phyloP scores from a whole-genome alignment of 2,797 vertebrate species.

The Telmatherina bonti region DNA sequence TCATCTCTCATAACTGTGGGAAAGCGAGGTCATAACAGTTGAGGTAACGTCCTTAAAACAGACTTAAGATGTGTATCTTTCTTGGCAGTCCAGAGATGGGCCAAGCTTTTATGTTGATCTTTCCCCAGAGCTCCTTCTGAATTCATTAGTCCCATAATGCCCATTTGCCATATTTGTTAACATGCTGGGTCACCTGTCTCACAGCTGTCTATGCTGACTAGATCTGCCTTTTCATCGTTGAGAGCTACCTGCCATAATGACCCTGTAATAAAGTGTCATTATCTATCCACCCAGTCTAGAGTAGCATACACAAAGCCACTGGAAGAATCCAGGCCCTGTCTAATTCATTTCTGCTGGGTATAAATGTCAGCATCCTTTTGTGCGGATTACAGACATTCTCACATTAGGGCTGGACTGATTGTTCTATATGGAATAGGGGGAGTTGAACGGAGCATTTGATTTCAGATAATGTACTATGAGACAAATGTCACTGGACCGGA shows the following conservation, averaged over 20 bases:
- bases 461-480: conserved; percentile 85
- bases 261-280: conserved; percentile 84
- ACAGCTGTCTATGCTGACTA: conserved; percentile 78
- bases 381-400: conserved; percentile 83
- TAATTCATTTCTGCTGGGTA: conserved; percentile 81
- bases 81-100: conserved; percentile 62
- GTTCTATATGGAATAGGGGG: conserved; percentile 80
- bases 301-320: conserved; percentile 77
- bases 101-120: conserved; percentile 68
- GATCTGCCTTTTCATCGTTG: conserved; percentile 79
- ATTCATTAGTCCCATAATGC: conserved; percentile 79
- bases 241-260: conserved; percentile 81
- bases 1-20: conserved; percentile 64
- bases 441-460: conserved; percentile 86
- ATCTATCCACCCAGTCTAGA: conserved; percentile 80
- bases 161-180: conserved; percentile 81
- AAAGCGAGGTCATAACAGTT: conserved; percentile 61
- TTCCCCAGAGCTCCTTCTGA: conserved; percentile 74
- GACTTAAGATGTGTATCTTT: conserved; percentile 65
- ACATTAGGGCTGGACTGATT: conserved; percentile 81
- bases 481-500: conserved; percentile 81
- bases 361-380: conserved; percentile 87
- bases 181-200: conserved; percentile 78
- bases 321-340: conserved; percentile 77
- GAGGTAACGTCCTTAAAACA: conserved; percentile 51